Evolutionary conservation across 23 tunicate genomes (phyloP).

Genomic region (Diplosoma virens): DNA sequence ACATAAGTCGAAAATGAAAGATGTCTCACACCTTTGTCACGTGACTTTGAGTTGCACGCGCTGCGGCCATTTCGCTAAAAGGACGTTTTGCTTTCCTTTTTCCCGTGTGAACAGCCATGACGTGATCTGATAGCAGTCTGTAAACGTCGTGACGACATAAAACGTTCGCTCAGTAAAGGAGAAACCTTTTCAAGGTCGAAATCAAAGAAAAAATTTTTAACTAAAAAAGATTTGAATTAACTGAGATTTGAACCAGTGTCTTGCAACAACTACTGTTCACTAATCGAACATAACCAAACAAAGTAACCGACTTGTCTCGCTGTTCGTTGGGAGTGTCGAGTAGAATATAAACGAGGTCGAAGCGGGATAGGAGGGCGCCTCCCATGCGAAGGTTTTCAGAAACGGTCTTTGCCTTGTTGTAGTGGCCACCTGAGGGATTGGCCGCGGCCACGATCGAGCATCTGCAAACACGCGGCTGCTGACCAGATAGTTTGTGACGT

Average conservation of each 20-base stretch:
- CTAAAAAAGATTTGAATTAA: too few species aligned
- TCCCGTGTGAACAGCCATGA: conserved; percentile 93
- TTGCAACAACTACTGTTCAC: too few species aligned
- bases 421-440: conserved; percentile 87
- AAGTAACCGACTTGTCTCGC: conserved; percentile 63
- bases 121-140: conserved; percentile 91
- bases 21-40: conserved; percentile 1
- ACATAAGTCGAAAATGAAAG: too few species aligned
- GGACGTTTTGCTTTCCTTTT: conserved; percentile 9
- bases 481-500: too few species aligned
- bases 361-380: conserved; percentile 79
- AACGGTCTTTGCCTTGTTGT: conserved; percentile 91
- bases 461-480: too few species aligned
- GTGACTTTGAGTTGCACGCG: not conserved
- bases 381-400: conserved; percentile 91
- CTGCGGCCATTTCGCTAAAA: conserved; percentile 22
- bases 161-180: too few species aligned
- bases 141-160: too few species aligned
- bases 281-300: too few species aligned
- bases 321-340: conserved; percentile 85
- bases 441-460: conserved; percentile 97
- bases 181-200: too few species aligned
- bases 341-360: conserved; percentile 86
- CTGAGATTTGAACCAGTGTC: too few species aligned
- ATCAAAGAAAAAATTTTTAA: too few species aligned